Base-by-base conservation (phyloP, 2,888 invertebrate genomes). In the Parthenolecanium corni region DNA sequence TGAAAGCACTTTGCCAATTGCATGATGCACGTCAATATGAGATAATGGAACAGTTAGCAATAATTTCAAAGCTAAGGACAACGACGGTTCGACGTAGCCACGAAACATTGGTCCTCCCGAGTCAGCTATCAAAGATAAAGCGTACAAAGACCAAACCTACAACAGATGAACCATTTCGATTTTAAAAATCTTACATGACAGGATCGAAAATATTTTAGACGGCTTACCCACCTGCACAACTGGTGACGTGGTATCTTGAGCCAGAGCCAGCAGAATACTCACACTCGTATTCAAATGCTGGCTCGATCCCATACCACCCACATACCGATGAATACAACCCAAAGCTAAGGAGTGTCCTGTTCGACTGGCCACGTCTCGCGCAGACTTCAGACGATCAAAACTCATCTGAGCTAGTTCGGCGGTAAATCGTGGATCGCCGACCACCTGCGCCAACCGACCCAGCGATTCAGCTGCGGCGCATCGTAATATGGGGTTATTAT, bases 81-180 rank as follows among this genome's bases (percentile, higher is more conserved):
- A 78, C 0, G 93, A 88, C 0, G 94, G 91, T 72, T 98, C 97
- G 18, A 97, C 95, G 75, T 94, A 98, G 24, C 91, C 85, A 21
- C 96, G 82, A 77, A 98, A 98, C 94, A 98, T 96, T 0, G 98
- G 97, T 0, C 98, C 98, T 1, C 97, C 95, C 0, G 96, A 95
- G 75, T 97, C 96, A 2, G 94, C 95, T 65, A 98, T 89, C 66
- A 97, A 80, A 0, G 94, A 89, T 23, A 98, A 76, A 0, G 97
- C 95, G 76, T 97, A 94, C 14, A 98, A 77, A 0, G 97, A 88
- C 97, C 97, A 98, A 36, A 94, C 89, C 85, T 88, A 70, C 9
- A 66, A 67, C 65, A 63, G 52, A 66, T 62, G 62, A 51, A 20
- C 20, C 20, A 51, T 52, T 52, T 21, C 42, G 21, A 16, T 44